A percentile compares a stretch with the other conserved stretches of the same genome.
Conservation (phyloP, 2,888 invertebrate species). For the Drosophila fungiperda region DNA sequence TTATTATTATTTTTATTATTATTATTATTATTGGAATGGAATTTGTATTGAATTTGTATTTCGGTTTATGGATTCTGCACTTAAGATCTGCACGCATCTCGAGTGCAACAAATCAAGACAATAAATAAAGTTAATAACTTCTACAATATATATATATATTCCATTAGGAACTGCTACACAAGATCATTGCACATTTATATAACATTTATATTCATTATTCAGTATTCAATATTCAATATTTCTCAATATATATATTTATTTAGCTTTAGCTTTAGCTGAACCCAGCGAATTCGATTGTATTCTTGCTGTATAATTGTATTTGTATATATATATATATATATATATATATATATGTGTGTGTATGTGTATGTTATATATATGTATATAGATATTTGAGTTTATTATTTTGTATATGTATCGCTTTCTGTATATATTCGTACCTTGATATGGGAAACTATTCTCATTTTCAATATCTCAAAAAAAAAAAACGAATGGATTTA, state of each 20-base stretch:
- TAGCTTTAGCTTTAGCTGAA: background rate
- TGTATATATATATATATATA: background rate
- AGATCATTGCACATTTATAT: constrained; percentile 9
- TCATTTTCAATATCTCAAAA: constrained; percentile 11
- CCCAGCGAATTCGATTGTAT: background rate
- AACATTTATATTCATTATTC: constrained; percentile 1
- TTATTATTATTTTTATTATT: constrained; percentile 15
- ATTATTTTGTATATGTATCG: constrained; percentile 10
- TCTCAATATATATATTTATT: background rate
- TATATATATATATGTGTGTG: background rate
- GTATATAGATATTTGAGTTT: background rate
- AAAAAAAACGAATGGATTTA: constrained; percentile 8
- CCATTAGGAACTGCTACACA: constrained; percentile 25
- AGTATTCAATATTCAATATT: constrained; percentile 1
- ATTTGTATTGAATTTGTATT: too few relatives aligned
- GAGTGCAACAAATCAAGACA: background rate
- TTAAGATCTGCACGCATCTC: constrained; percentile 1
- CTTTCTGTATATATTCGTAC: constrained; percentile 15
- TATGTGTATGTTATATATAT: background rate
- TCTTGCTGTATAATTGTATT: constrained; percentile 14
- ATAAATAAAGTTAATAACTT: constrained; percentile 1
- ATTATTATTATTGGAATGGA: constrained; percentile 30
- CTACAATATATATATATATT: constrained; percentile 4
- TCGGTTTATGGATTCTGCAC: constrained; percentile 6
- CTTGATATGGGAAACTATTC: constrained; percentile 25